Evolutionary conservation across 2,888 invertebrate genomes (phyloP).

Genomic region (Chromoteleia sp.): DNA sequence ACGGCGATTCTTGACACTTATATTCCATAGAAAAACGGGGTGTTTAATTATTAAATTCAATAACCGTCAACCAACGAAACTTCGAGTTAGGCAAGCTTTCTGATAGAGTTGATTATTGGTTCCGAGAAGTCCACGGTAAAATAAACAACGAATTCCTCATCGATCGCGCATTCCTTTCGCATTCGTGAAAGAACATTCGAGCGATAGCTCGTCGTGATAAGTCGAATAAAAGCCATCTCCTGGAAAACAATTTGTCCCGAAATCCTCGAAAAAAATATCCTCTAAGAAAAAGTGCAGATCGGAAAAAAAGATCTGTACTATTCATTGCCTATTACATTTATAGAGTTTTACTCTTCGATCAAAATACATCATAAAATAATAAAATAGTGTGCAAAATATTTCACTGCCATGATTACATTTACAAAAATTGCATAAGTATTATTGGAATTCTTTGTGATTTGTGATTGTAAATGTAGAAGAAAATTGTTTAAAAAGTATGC

Average conservation of each 20-base stretch:
- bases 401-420: too few relatives aligned
- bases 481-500: too few relatives aligned
- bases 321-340: too few relatives aligned
- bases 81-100: not conserved
- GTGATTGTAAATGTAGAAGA: too few relatives aligned
- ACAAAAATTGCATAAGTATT: too few relatives aligned
- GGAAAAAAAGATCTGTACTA: too few relatives aligned
- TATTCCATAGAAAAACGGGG: not conserved
- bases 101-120: not conserved
- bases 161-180: slow-evolving; percentile 29
- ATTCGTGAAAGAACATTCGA: slow-evolving; percentile 16
- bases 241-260: slow-evolving; percentile 32
- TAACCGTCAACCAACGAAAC: not conserved
- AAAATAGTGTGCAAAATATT: too few relatives aligned
- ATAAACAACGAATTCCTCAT: slow-evolving; percentile 29
- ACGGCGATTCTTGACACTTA: not conserved
- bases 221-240: slow-evolving; percentile 30
- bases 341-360: too few relatives aligned
- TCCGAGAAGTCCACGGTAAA: not conserved
- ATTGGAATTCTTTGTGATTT: too few relatives aligned
- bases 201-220: slow-evolving; percentile 13
- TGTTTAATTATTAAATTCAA: slow-evolving; percentile 17
- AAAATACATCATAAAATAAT: too few relatives aligned
- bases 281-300: not conserved
- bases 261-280: slow-evolving; percentile 21